These are phyloP conservation scores for Temnothorax ravouxi DNA, from an alignment of 2,888 invertebrate genomes.

Conservation along the genomic window DNA sequence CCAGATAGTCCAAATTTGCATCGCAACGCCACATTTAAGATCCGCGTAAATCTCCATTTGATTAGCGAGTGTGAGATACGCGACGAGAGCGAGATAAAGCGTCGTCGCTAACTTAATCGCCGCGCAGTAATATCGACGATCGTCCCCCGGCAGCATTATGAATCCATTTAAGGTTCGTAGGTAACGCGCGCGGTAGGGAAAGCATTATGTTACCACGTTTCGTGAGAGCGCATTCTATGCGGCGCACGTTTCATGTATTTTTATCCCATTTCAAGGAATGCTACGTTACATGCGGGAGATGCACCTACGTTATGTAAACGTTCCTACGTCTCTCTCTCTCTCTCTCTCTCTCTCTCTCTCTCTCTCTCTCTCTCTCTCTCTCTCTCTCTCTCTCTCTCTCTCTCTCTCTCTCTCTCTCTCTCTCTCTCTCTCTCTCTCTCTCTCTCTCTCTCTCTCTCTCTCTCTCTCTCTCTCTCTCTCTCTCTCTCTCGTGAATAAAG, in stretches of 20 bases:
- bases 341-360: too few relatives aligned
- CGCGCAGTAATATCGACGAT: background rate
- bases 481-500: slow-evolving; percentile 52
- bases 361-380: too few relatives aligned
- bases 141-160: slow-evolving; percentile 28
- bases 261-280: too few relatives aligned
- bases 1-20: background rate
- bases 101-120: slow-evolving; percentile 6
- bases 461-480: too few relatives aligned
- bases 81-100: background rate
- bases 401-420: too few relatives aligned
- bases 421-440: too few relatives aligned
- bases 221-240: slow-evolving; percentile 37
- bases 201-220: slow-evolving; percentile 40
- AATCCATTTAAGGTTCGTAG: slow-evolving; percentile 38
- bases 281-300: too few relatives aligned
- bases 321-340: too few relatives aligned
- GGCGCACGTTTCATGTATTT: slow-evolving; percentile 50
- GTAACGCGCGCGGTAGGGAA: background rate
- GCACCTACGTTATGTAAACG: too few relatives aligned
- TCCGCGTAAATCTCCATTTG: slow-evolving; percentile 9
- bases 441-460: too few relatives aligned
- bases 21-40: background rate
- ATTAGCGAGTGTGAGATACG: background rate
- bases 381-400: too few relatives aligned